phyloP scores from a whole-genome alignment of 2,888 invertebrate genomes.

The Trachelus tabidus region DNA sequence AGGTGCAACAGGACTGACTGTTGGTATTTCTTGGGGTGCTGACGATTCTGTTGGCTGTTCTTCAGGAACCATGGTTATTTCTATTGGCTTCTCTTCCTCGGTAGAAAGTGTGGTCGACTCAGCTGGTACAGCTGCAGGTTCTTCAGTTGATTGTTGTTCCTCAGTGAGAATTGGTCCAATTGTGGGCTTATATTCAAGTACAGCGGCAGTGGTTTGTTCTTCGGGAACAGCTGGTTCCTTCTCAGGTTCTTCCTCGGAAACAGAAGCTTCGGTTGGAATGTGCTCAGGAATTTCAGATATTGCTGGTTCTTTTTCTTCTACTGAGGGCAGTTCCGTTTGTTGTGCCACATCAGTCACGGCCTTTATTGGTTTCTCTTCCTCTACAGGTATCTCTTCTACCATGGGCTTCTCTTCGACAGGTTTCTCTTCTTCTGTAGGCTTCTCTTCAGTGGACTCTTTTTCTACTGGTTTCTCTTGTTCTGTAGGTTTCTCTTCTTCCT shows the following conservation, averaged over 20 bases:
- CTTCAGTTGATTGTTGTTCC: conserved; percentile 7
- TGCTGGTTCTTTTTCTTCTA: conserved; percentile 16
- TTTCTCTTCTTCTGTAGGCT: conserved; percentile 7
- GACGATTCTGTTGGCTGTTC: conserved; percentile 23
- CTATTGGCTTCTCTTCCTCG: conserved; percentile 26
- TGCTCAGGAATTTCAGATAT: conserved; percentile 17
- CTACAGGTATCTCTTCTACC: background rate
- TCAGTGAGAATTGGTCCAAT: background rate
- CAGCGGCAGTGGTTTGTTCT: conserved; percentile 10
- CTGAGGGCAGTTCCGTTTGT: conserved; percentile 14
- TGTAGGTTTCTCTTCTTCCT: background rate
- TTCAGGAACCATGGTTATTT: conserved; percentile 31
- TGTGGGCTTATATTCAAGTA: conserved; percentile 22
- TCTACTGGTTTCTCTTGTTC: conserved; percentile 29
- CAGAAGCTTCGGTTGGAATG: conserved; percentile 12
- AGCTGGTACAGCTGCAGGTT: background rate
- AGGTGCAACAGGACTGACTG: background rate
- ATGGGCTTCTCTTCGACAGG: conserved; percentile 4
- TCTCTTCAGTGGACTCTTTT: conserved; percentile 13
- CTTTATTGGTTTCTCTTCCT: background rate
- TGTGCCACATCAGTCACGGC: conserved; percentile 12
- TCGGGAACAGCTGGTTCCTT: conserved; percentile 8
- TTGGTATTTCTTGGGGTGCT: conserved; percentile 6
- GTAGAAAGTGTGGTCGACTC: conserved; percentile 15
- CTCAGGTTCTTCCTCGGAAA: conserved; percentile 52